Base-by-base conservation (phyloP, 2,888 invertebrate species). In the Hermaeophaga mercurialis region DNA sequence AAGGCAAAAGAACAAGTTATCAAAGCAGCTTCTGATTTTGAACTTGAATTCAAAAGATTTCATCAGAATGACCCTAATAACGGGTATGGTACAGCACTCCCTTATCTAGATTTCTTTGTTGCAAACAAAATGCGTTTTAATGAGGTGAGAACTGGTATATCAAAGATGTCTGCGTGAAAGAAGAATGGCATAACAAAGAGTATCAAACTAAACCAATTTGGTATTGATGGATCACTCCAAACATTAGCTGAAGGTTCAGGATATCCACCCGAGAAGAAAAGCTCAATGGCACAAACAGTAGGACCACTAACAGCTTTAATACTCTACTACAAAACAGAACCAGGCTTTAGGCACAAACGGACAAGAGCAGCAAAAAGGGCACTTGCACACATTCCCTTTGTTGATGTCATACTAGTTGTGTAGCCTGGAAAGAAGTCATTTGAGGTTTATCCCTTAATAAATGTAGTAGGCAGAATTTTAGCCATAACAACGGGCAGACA, bases 51-150 rank as follows among this genome's bases (percentile, higher is more conserved):
- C 22, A 22, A 22, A 6, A 22, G 22, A 6, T 22, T 22, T 22
- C 4, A 22, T 22, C 22, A 3, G 4, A 22, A 22, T 22, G 22
- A 22, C 22, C 3, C 3, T 3, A 6, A 22, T 3, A 22, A 22
- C 17, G 61, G 63, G 63, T 61, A 61, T 38, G 63, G 63, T 0
- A 61, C 61, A 2, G 54, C 54, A 12, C 52, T 43, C 0, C 63
- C 63, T 1, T 63, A 63, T 41, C 14, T 61, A 1, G 57, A 61
- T 14, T 61, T 61, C 41, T 54, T 57, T 14, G 48, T 33, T 1
- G 47, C 36, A 11, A 56, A 56, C n/a, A 3, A 5, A 7, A 5
- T 28, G 2, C 4, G 28, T 3, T n/a, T 6, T 3, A 28, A 5
- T 3, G 28, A 28, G 9, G 2, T 28, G 9, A 28, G 28, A 28